Evolutionary conservation across 2,888 invertebrate species (phyloP), one percentile per base, ranked within the genome.

Genomic region (Drosophila mettleri): DNA sequence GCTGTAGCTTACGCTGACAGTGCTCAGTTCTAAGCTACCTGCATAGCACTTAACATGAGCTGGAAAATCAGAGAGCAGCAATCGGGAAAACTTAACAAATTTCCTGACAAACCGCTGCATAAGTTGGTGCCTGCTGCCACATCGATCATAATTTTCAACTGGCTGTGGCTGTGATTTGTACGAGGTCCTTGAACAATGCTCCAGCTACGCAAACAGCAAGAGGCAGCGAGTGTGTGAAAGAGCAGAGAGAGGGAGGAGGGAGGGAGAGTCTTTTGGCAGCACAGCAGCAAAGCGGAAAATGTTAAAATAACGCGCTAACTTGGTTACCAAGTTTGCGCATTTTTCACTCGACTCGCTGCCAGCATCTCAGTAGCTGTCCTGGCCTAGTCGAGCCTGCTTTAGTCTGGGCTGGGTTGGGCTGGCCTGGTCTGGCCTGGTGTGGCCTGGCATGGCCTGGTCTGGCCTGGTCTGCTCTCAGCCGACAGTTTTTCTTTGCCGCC

Each of bases 281-380:
- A 68, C 68, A 74, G 79, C 75, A 75, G 69, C 62, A 83, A 78
- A 86, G 85, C 80, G 87, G 78, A 84, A 86, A 80, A 86, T 83
- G 88, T 82, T 83, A 81, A 88, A 88, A 86, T 81, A 87, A 85
- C 80, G 78, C 87, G 86, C 81, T 85, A 89, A 89, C 89, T 89
- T 89, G 88, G 89, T 86, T 88, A 88, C 80, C 79, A 86, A 89
- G 88, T 87, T 86, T 88, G 88, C 72, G 83, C 80, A 83, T 87
- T 89, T 89, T 87, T 89, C 89, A 88, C 85, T 88, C 86, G 78
- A 80, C 69, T 85, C 86, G 62, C 67, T 67, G 60, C 69, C 67
- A 73, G 72, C 68, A 34, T 60, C 63, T 39, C 46, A 12, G 27
- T 12, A 8, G 16, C 33, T 48, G 46, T 64, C 34, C 53, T 45